Evolutionary conservation across 2,797 vertebrate genomes (phyloP), one percentile per base, ranked within the genome.

Genomic region (Enteromius mattozi): DNA sequence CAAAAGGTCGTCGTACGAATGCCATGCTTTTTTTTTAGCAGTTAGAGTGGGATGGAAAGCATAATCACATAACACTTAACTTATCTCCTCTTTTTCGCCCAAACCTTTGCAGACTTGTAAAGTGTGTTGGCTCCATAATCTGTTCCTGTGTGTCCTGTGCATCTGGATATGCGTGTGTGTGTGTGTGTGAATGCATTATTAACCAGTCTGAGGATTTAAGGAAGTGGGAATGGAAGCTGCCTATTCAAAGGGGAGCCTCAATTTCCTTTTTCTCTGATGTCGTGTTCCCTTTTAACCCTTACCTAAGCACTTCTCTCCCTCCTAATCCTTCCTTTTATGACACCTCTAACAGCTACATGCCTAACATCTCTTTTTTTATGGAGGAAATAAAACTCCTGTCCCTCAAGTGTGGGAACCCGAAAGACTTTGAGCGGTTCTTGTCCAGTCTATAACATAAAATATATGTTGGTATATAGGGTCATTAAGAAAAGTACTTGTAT

Each of bases 311-410:
- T 84, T 89, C 71, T 89, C 83, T 89, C 81, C 83, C 65, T 88
- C 68, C 87, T 69, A 88, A 78, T 85, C 88, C 77, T 86, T 87
- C 74, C 42, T 87, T 85, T 90, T 84, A 83, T 80, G 87, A 86
- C 70, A 83, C 83, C 79, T 89, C 86, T 88, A 92, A 83, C 90
- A 91, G 90, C 91, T 91, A 87, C 66, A 88, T 87, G 89, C 83
- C 79, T 85, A 88, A 86, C 88, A 84, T 86, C 85, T 80, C 84
- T 87, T 90, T 59, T 54, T 59, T 81, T 71, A 66, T 81, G 56
- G 82, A 33, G 68, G 40, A 63, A 71, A 78, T 61, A 72, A 70
- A 81, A 72, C 69, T 85, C 65, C 80, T 82, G 65, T 81, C 51
- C 19, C 9, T 82, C 42, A 71, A 77, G 56, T 77, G 83, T 78